Percentiles rank a stretch among this genome's conserved stretches.
Evolutionary conservation across 2,888 invertebrate genomes (phyloP).

Genomic region (Cheilosia soror): DNA sequence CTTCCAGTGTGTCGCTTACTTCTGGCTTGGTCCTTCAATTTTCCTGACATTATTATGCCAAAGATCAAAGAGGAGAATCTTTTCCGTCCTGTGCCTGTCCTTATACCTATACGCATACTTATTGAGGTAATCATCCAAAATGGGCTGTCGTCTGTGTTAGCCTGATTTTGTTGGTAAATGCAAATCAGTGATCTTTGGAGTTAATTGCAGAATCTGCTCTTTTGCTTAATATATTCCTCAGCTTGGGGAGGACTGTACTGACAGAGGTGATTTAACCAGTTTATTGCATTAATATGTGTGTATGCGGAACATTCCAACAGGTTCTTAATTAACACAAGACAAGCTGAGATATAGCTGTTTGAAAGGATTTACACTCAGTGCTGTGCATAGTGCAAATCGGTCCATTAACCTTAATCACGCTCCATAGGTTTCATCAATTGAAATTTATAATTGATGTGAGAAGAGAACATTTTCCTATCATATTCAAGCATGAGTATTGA

Average conservation of each 20-base stretch:
- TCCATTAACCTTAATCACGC: conserved; percentile 1
- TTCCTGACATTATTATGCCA: conserved; percentile 42
- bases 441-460: too few species aligned
- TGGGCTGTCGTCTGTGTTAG: conserved; percentile 1
- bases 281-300: conserved; percentile 40
- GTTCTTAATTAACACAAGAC: conserved; percentile 53
- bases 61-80: conserved; percentile 34
- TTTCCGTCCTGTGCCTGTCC: neutral
- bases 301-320: conserved; percentile 35
- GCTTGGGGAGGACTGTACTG: neutral
- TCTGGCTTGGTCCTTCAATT: conserved; percentile 35
- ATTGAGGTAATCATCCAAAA: conserved; percentile 13
- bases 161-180: conserved; percentile 45
- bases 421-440: too few species aligned
- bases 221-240: neutral
- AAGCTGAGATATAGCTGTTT: conserved; percentile 3
- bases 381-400: neutral
- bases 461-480: too few species aligned
- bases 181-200: conserved; percentile 64
- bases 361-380: neutral
- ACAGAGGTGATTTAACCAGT: conserved; percentile 33
- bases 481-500: too few species aligned
- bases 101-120: conserved; percentile 12
- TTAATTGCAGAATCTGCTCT: conserved; percentile 50
- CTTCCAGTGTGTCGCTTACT: conserved; percentile 1